Conservation (phyloP, 1,140 invertebrate species). For the Hylyphantes graminicola region DNA sequence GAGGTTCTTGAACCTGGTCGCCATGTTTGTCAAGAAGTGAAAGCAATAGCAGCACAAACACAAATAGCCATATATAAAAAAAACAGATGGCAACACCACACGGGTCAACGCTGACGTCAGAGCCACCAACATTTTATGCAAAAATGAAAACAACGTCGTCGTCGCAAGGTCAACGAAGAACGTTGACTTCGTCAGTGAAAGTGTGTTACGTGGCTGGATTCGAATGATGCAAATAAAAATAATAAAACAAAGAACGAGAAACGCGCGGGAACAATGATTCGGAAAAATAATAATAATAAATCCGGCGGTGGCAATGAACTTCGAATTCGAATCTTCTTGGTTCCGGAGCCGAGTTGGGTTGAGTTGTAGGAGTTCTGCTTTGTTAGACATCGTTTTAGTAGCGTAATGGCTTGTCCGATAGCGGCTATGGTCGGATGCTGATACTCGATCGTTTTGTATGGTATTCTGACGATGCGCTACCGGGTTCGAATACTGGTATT, state of each 20-base stretch:
- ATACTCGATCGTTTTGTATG: conserved; percentile 35
- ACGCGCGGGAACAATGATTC: conserved; percentile 12
- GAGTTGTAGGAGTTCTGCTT: conserved; percentile 48
- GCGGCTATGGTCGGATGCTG: conserved; percentile 25
- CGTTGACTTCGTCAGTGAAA: conserved; percentile 52
- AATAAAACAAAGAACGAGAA: background rate
- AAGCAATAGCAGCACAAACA: conserved; percentile 14
- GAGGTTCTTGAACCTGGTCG: conserved; percentile 46
- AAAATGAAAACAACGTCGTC: conserved; percentile 13
- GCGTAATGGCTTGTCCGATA: conserved; percentile 41
- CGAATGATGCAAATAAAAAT: conserved; percentile 4
- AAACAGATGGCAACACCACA: background rate
- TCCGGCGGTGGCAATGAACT: conserved; percentile 42
- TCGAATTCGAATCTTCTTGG: conserved; percentile 37
- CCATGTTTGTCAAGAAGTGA: conserved; percentile 21
- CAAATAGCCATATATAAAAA: conserved; percentile 41
- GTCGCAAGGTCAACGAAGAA: conserved; percentile 43
- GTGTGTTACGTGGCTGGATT: conserved; percentile 46
- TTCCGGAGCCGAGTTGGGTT: conserved; percentile 43
- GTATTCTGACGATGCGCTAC: conserved; percentile 9
- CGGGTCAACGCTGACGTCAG: conserved; percentile 48
- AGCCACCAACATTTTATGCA: conserved; percentile 39
- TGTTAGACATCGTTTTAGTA: conserved; percentile 46
- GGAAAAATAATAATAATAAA: background rate
- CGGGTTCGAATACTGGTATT: conserved; percentile 27